Base-by-base conservation (phyloP, 2,888 invertebrate genomes). In the Escarpia spicata region DNA sequence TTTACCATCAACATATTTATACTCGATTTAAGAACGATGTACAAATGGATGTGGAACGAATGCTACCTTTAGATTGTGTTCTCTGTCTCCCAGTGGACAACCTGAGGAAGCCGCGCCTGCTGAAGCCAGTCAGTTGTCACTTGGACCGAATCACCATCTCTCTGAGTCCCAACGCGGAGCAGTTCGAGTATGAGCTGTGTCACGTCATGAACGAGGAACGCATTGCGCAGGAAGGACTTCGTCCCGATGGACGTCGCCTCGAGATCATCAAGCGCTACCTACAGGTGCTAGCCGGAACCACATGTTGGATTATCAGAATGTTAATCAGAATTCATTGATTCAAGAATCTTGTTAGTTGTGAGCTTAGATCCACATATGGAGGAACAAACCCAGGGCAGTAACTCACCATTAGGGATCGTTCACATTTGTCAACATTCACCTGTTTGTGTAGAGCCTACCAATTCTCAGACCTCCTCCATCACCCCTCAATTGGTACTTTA, bases 171-270 rank as follows among this genome's bases (percentile, higher is more conserved):
- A 95, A 95, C 12, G 93, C 96, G 2, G 95, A 95, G 92, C 95
- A 95, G 93, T 96, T 96, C 95, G 96, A 96, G 92, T 96, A 96
- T 37, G 96, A 96, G 52, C 93, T 96, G 52, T 96, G 96, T 94
- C 94, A 95, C 10, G 93, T 95, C 44, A 92, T 96, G 45, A 95
- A 95, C 45, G 95, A 96, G 92, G 96, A 96, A 91, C 93, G 95
- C 19, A 93, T 94, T 10, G 94, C 94, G 60, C 94, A 95, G 90
- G 95, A 95, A 89, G 95, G 95, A 43, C 94, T 94, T 44, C 92
- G 94, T 2, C 94, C 94, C 8, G 95, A 95, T 91, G 95, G 95
- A 0, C 94, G 95, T 2, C 92, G 94, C 12, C 94, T 95, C n/a
- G 93, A 94, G 6, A 95, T 96, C 92, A 93, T 95, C 92, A 96